These are phyloP conservation scores for Abrostola tripartita DNA, from an alignment of 2,888 invertebrate species.

Conservation along the genomic window DNA sequence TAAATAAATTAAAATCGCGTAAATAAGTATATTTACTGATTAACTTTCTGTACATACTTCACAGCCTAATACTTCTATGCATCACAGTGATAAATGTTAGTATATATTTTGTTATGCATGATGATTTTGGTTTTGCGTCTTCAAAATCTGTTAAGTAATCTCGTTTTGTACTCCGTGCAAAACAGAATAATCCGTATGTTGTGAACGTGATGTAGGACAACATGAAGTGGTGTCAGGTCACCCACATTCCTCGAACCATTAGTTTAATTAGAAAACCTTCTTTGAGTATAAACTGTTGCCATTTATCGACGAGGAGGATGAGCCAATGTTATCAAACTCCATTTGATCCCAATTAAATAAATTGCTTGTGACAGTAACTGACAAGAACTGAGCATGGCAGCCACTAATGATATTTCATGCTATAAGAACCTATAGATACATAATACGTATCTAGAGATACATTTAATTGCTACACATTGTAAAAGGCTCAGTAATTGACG, in stretches of 20 bases:
- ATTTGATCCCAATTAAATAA: constrained; percentile 69
- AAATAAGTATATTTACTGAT: constrained; percentile 6
- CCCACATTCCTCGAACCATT: constrained; percentile 30
- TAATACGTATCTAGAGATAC: constrained; percentile 15
- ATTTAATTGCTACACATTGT: constrained; percentile 12
- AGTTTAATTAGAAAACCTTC: constrained; percentile 34
- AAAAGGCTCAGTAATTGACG: constrained; percentile 10
- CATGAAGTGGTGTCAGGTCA: constrained; percentile 9
- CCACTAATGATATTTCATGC: constrained; percentile 12
- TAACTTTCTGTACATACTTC: background rate
- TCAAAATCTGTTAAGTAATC: too few relatives aligned
- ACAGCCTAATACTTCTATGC: too few relatives aligned
- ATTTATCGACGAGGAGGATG: constrained; percentile 53
- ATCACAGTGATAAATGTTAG: too few relatives aligned
- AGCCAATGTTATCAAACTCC: constrained; percentile 37
- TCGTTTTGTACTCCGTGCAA: too few relatives aligned
- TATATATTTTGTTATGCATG: too few relatives aligned
- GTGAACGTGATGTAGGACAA: background rate
- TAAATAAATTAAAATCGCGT: constrained; percentile 4
- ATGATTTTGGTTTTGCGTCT: too few relatives aligned
- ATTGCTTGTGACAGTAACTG: constrained; percentile 57
- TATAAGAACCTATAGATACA: constrained; percentile 6
- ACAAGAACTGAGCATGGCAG: constrained; percentile 27
- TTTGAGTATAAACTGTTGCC: constrained; percentile 24
- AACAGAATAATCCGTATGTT: background rate